These are phyloP conservation scores for Peromyscus nudipes DNA, from an alignment of 2,797 vertebrate genomes.

Conservation along the genomic window DNA sequence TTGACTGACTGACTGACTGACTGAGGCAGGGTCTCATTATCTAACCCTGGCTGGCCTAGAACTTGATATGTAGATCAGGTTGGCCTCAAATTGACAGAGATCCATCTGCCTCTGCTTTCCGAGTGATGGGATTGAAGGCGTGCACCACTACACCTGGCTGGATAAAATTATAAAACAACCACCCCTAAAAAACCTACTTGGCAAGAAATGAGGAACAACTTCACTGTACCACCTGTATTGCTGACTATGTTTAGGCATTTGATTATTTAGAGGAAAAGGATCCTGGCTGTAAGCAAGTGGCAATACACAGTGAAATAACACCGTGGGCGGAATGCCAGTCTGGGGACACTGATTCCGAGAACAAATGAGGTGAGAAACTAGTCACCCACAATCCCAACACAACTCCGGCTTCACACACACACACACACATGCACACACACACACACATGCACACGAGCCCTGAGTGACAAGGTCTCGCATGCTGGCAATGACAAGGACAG, in stretches of 20 bases:
- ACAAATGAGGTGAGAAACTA: neutral
- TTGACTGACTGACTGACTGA: neutral
- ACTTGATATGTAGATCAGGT: neutral
- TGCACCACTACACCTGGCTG: neutral
- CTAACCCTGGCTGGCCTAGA: neutral
- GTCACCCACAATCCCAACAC: neutral
- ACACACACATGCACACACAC: no score
- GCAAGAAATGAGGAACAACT: conserved; percentile 24
- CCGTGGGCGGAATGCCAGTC: neutral
- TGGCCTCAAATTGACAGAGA: neutral
- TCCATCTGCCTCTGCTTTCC: neutral
- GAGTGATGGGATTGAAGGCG: neutral
- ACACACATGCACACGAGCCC: no score
- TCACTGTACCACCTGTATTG: neutral
- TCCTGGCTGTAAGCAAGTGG: neutral
- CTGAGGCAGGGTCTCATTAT: neutral
- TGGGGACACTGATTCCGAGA: neutral
- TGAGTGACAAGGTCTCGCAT: neutral
- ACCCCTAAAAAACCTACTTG: neutral
- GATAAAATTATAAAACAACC: neutral
- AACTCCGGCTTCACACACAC: neutral
- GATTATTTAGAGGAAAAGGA: neutral
- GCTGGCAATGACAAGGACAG: neutral
- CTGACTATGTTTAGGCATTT: neutral
- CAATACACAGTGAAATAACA: neutral